Percentiles rank a stretch among this genome's conserved stretches.
Evolutionary conservation across 2,888 invertebrate species (phyloP).

Genomic region (Petrophora chlorosata): DNA sequence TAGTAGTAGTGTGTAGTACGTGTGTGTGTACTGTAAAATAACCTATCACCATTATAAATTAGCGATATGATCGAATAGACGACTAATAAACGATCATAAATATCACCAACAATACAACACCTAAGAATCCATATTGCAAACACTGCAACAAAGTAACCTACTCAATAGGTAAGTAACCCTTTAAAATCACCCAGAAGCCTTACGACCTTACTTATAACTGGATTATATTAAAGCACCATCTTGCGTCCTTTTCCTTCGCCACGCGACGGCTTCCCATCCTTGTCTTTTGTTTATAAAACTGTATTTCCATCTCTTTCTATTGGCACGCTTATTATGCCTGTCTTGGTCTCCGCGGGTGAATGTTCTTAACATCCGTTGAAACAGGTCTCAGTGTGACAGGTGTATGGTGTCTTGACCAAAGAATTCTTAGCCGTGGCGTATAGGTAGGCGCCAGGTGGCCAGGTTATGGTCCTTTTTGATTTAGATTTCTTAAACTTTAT

Average conservation of each 20-base stretch:
- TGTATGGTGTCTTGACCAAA: conserved; percentile 23
- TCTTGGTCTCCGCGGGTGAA: conserved; percentile 37
- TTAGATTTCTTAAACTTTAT: too few relatives aligned
- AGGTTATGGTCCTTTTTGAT: not conserved
- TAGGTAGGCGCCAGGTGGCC: conserved; percentile 22
- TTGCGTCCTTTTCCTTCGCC: conserved; percentile 33
- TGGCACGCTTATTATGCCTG: conserved; percentile 38
- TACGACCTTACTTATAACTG: conserved; percentile 34
- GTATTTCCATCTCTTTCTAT: conserved; percentile 20
- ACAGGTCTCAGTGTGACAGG: conserved; percentile 37
- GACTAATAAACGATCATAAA: too few relatives aligned
- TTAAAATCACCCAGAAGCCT: conserved; percentile 31
- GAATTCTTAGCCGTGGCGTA: conserved; percentile 1
- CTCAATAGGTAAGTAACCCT: conserved; percentile 16
- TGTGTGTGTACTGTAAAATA: too few relatives aligned
- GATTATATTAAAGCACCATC: conserved; percentile 27
- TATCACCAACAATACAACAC: too few relatives aligned
- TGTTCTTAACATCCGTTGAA: conserved; percentile 38
- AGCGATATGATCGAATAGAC: too few relatives aligned
- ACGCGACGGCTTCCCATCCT: conserved; percentile 32
- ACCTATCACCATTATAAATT: too few relatives aligned
- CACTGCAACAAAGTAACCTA: conserved; percentile 12
- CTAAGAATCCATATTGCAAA: not conserved
- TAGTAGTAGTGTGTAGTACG: too few relatives aligned
- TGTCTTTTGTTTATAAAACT: not conserved